phyloP scores from a whole-genome alignment of 2,888 invertebrate genomes.

The Leptinotarsa haldemani region DNA sequence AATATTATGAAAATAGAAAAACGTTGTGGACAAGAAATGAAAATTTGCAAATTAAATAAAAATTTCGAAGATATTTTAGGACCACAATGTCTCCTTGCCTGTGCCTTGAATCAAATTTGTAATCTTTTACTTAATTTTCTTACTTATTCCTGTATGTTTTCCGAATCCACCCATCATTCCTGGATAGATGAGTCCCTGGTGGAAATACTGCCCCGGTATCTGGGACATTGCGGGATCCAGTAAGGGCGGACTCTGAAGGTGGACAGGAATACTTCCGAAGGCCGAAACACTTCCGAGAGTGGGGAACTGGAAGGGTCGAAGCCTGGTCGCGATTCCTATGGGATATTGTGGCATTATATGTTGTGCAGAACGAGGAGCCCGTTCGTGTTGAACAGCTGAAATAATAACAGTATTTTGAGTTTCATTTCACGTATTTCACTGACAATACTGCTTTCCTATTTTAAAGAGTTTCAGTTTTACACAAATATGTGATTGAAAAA shows the following conservation, averaged over 20 bases:
- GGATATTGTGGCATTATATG: constrained; percentile 60
- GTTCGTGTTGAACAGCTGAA: constrained; percentile 90
- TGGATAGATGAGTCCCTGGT: constrained; percentile 62
- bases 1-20: too few relatives aligned
- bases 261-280: constrained; percentile 58
- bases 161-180: constrained; percentile 62
- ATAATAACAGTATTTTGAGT: neutral
- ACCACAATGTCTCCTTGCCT: neutral
- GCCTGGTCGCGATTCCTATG: constrained; percentile 56
- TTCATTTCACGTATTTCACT: neutral
- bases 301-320: constrained; percentile 57
- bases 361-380: constrained; percentile 77
- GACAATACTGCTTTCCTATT: too few relatives aligned
- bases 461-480: too few relatives aligned
- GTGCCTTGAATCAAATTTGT: neutral
- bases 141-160: constrained; percentile 46
- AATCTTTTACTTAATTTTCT: constrained; percentile 14
- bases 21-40: too few relatives aligned
- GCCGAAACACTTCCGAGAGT: constrained; percentile 53
- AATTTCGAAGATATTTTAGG: neutral
- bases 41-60: neutral
- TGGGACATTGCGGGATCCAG: constrained; percentile 48
- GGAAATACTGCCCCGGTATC: constrained; percentile 56
- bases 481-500: too few relatives aligned
- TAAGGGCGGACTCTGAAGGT: constrained; percentile 55